phyloP scores from a whole-genome alignment of 2,113 vertebrate species.

The Sebastes schlegelii region DNA sequence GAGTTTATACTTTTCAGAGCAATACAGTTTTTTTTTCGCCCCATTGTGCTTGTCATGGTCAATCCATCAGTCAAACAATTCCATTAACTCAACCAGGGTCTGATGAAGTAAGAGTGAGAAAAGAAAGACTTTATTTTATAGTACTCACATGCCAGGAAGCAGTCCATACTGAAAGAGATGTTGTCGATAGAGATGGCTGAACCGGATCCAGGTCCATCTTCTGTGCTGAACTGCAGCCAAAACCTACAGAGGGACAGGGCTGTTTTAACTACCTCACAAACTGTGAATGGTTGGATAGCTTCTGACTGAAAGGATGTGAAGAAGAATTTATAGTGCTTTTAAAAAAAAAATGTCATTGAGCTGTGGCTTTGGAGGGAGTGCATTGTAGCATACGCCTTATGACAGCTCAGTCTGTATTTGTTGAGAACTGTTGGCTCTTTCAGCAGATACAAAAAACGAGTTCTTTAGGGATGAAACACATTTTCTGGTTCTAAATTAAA shows the following conservation, averaged over 20 bases:
- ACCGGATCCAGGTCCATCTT: constrained; percentile 88
- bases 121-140: constrained; percentile 15
- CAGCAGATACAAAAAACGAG: neutral
- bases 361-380: neutral
- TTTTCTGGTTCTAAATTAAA: constrained; percentile 1
- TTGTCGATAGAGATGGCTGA: constrained; percentile 93
- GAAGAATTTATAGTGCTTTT: constrained; percentile 8
- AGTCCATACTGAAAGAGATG: constrained; percentile 95
- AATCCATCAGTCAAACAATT: constrained; percentile 35
- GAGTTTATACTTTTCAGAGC: neutral
- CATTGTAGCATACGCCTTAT: neutral
- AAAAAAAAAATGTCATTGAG: constrained; percentile 3
- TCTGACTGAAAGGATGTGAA: constrained; percentile 15
- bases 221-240: constrained; percentile 92
- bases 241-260: constrained; percentile 86
- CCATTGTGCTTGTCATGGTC: neutral
- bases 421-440: neutral
- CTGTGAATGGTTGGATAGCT: constrained; percentile 6
- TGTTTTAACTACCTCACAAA: constrained; percentile 27
- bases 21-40: neutral
- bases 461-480: neutral
- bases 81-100: constrained; percentile 15
- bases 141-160: constrained; percentile 96
- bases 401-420: constrained; percentile 8
- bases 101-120: constrained; percentile 8